Base-by-base conservation (phyloP, 2,113 vertebrate genomes). In the Muntiacus muntjak region DNA sequence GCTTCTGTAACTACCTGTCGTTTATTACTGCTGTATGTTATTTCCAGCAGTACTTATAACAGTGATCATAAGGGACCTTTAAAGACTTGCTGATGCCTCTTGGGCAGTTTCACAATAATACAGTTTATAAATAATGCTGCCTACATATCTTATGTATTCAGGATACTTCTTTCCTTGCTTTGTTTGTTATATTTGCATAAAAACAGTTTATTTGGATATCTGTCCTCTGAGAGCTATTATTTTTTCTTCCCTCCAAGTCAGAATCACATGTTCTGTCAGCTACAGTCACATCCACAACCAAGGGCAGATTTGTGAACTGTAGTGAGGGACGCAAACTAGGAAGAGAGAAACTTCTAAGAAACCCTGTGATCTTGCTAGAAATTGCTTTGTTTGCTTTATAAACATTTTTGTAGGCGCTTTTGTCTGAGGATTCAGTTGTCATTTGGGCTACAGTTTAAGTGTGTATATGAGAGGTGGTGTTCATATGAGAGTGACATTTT, bases 111-210 rank as follows among this genome's bases (percentile, higher is more conserved):
- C 87, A 91, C 64, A 95, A 94, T 96, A 94, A 95, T 94, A 86
- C 36, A 54, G 47, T 85, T 97, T 95, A 93, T 92, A 97, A 97
- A 97, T 97, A 97, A 97, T 97, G 97, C 86, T 95, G 76, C 96
- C 94, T 88, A 55, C 71, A 25, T 94, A 79, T 87, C 97, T 97
- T 93, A 64, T 90, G 47, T 97, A 94, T 95, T 94, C 85, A 60
- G 92, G 78, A 96, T 64, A 87, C 62, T 19, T 25, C 89, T 98
- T 95, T 19, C 12, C 21, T 33, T 26, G 5, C n/a, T 97, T 82
- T 95, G 88, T 95, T 4, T 81, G 10, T 71, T 89, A 40, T 82
- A 92, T 97, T 97, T 97, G 89, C 94, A 91, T 95, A 95, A 84
- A 95, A 97, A 54, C 81, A 74, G 40, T 30, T 60, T 94, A 84